A percentile compares a stretch with the other conserved stretches of the same genome.
These are phyloP conservation scores for Macrotus californicus DNA, from an alignment of 2,113 vertebrate genomes.

Conservation along the genomic window DNA sequence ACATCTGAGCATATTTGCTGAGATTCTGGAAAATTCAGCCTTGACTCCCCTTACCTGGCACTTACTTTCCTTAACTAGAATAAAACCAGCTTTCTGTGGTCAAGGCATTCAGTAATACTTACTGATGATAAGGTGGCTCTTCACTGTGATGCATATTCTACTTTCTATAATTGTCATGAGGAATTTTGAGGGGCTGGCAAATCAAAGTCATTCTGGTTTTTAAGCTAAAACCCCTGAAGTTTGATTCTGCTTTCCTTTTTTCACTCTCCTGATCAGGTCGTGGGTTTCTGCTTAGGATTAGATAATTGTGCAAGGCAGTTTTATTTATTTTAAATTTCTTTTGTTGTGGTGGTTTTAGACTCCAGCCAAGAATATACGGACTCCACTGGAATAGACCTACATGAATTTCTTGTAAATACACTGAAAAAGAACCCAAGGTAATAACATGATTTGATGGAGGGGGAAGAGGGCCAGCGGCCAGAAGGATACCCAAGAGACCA, in stretches of 20 bases:
- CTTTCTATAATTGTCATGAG: not conserved
- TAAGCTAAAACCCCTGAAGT: not conserved
- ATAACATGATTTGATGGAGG: not conserved
- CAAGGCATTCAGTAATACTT: not conserved
- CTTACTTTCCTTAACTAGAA: constrained; percentile 26
- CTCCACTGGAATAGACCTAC: constrained; percentile 98
- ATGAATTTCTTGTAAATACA: constrained; percentile 99
- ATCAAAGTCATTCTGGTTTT: not conserved
- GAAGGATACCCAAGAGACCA: not conserved
- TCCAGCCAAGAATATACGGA: constrained; percentile 99
- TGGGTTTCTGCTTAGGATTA: constrained; percentile 43
- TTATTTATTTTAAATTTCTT: constrained; percentile 57
- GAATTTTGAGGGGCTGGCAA: not conserved
- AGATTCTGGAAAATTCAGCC: constrained; percentile 13
- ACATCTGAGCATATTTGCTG: not conserved
- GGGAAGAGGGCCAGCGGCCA: not conserved
- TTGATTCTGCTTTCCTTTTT: constrained; percentile 6
- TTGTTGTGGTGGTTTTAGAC: constrained; percentile 81
- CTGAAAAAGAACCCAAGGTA: constrained; percentile 99
- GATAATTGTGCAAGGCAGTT: not conserved
- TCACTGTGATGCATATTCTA: constrained; percentile 8
- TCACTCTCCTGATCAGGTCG: constrained; percentile 9
- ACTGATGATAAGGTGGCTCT: not conserved
- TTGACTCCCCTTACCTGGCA: not conserved
- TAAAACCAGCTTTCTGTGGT: not conserved